These are phyloP conservation scores for Sinosuthora webbiana DNA, from an alignment of 2,113 vertebrate genomes.

Conservation along the genomic window DNA sequence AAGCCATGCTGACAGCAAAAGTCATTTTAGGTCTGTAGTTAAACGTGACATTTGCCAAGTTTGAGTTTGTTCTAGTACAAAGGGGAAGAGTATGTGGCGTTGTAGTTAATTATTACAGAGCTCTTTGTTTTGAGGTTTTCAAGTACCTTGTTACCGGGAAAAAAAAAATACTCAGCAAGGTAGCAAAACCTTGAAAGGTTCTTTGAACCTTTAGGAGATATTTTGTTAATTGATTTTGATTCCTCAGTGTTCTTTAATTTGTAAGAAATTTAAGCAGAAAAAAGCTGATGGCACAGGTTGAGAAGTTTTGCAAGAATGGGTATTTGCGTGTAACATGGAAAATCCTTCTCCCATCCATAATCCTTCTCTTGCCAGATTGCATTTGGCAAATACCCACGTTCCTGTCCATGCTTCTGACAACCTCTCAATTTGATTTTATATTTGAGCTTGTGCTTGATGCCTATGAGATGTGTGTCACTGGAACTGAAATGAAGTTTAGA, in stretches of 20 bases:
- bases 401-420: not conserved
- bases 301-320: not conserved
- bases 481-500: not conserved
- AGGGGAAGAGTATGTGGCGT: not conserved
- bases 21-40: not conserved
- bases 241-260: not conserved
- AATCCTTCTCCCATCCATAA: not conserved
- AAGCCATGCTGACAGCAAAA: not conserved
- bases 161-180: not conserved
- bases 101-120: not conserved
- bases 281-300: not conserved
- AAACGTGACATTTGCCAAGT: not conserved
- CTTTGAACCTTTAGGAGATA: not conserved
- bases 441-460: not conserved
- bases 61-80: not conserved
- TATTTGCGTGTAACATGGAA: not conserved
- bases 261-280: not conserved
- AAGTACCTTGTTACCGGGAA: not conserved
- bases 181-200: not conserved
- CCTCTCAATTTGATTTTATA: not conserved
- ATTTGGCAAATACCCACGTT: not conserved
- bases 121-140: not conserved
- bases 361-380: not conserved
- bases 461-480: not conserved
- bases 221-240: not conserved